Conservation (phyloP, 2,113 vertebrate genomes). For the Calypte anna region DNA sequence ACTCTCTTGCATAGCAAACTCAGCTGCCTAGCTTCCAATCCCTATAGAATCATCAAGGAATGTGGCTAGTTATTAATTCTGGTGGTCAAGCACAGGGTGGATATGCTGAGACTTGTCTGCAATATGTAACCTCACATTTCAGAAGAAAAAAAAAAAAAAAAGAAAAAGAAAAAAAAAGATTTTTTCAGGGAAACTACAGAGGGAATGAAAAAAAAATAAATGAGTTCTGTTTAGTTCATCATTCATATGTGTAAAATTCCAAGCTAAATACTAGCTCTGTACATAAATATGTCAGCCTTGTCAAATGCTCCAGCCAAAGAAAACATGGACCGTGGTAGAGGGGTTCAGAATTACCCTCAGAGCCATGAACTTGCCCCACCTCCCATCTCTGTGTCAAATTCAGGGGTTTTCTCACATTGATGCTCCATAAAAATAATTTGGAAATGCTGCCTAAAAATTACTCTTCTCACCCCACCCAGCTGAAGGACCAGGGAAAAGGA, state of each 20-base stretch:
- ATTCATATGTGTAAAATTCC: slow-evolving; percentile 78
- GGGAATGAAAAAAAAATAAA: slow-evolving; percentile 57
- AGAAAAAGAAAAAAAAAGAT: not conserved
- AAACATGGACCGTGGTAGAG: slow-evolving; percentile 54
- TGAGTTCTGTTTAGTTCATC: slow-evolving; percentile 74
- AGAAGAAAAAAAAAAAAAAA: slow-evolving; percentile 17
- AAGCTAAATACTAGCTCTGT: slow-evolving; percentile 74
- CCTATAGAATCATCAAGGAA: slow-evolving; percentile 68
- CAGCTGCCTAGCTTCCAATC: slow-evolving; percentile 50
- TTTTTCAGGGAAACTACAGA: not conserved
- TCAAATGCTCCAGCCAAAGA: slow-evolving; percentile 69
- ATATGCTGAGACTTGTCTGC: slow-evolving; percentile 64
- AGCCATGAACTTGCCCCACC: slow-evolving; percentile 39
- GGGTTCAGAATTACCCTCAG: slow-evolving; percentile 57
- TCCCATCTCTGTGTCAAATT: slow-evolving; percentile 21
- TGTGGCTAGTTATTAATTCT: slow-evolving; percentile 73
- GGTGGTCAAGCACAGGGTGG: slow-evolving; percentile 65
- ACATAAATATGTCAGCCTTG: slow-evolving; percentile 77
- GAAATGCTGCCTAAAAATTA: not conserved
- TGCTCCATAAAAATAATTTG: slow-evolving; percentile 15
- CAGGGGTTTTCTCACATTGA: slow-evolving; percentile 23
- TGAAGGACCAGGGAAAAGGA: not conserved
- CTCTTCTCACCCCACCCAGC: not conserved
- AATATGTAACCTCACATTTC: slow-evolving; percentile 63
- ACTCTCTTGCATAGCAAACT: slow-evolving; percentile 73